Evolutionary conservation across 1,140 invertebrate species (phyloP), one percentile per base, ranked within the genome.

Genomic region (Cecropterus lyciades): DNA sequence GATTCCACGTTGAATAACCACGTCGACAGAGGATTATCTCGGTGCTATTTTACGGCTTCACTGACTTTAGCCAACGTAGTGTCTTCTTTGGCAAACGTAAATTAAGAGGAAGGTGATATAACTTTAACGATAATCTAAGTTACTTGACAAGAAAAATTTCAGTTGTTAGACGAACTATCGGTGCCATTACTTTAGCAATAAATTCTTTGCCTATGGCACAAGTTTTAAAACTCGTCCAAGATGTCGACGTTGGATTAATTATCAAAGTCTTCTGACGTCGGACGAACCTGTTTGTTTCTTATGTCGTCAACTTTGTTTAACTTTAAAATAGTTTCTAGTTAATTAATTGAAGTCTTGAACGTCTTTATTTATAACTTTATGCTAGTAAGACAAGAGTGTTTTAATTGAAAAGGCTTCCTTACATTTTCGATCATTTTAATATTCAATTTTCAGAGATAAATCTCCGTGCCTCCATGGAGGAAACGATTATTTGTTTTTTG

Each of bases 131-230:
- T 16, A 49, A 27, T 49, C 15, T 49, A 17, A 60, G 14, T 37
- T 20, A 42, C 30, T 51, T 40, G 30, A 11, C 13, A 62, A 42
- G 30, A 40, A 62, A 43, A 62, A 51, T 51, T 40, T 30, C 30
- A 49, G 30, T 62, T 62, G 30, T 15, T 59, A 30, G 56, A 37
- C 33, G 33, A 59, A 59, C 43, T 45, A 46, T n/a, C 33, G 15
- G 24, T 27, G 42, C 8, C 16, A 59, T 59, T 59, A 59, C n/a
- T 20, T 46, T 46, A 59, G 56, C 45, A 59, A 59, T 59, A 59
- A 59, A 59, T 59, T 59, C 56, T n/a, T 59, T 46, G 20, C 20
- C 55, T 42, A 59, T 59, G n/a, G 56, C 20, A 59, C 16, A 46
- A 59, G 42, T 46, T 59, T 43, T 15, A 59, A 30, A 59, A 59